Base-by-base conservation (phyloP, 2,888 invertebrate genomes). In the Osmoderma eremita region DNA sequence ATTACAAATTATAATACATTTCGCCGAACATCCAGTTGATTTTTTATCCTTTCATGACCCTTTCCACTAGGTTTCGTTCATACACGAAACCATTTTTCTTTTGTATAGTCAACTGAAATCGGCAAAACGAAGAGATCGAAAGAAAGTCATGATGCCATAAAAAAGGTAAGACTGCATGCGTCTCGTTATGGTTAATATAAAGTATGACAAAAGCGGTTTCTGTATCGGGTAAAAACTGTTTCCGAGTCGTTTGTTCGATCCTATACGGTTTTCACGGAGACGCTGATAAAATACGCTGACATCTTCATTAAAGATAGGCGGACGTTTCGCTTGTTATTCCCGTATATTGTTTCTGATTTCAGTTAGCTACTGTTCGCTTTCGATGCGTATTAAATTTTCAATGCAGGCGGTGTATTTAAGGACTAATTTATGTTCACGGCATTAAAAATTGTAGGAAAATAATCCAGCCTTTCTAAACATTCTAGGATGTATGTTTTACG, bases 261-360 rank as follows among this genome's bases (percentile, higher is more conserved):
- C 77, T 77, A 74, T 75, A 78, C 77, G 78, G 75, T 77, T 75
- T 77, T 78, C 78, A 76, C 67, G 67, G 72, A 72, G 71, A 70
- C 72, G 74, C 72, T 68, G 70, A 72, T 74, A 76, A 74, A 73
- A 67, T 72, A 75, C 73, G 70, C 69, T 74, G 74, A 75, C 72
- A 71, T 74, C 75, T 76, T 74, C 76, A 76, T 76, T 76, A 76
- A 72, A 70, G 73, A 68, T 71, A 71, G 68, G 68, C 71, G 70
- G 71, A 70, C 70, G 67, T 71, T 68, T 63, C 69, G 71, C 73
- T 75, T 73, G 75, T 75, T 75, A 75, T 73, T 70, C 69, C 71
- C 69, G 71, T 70, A 72, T 72, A 71, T 72, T 72, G 72, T 74
- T 74, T 75, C 73, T 73, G 73, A 75, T 69, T 74, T 73, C 61